These are phyloP conservation scores for Todiramphus saurophagus DNA, from an alignment of 2,113 vertebrate genomes.

Conservation along the genomic window DNA sequence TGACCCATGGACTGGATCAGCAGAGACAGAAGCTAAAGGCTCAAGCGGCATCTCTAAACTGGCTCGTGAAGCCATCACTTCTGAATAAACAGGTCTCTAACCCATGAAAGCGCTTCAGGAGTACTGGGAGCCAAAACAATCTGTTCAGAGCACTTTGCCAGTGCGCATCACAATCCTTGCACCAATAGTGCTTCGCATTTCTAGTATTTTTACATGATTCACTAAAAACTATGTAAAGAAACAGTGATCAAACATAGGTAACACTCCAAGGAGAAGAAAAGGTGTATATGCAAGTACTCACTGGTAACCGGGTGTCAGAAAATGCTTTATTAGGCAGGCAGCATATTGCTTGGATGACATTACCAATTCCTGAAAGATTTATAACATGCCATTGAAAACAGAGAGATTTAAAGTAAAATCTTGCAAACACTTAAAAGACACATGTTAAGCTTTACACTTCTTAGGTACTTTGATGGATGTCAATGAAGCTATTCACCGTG, in stretches of 20 bases:
- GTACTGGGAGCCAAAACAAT: background rate
- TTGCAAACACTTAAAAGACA: background rate
- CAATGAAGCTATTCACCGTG: conserved; percentile 5
- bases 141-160: background rate
- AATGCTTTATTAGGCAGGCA: background rate
- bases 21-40: background rate
- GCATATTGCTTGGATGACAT: background rate
- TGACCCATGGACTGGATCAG: background rate
- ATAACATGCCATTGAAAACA: background rate
- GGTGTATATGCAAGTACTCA: background rate
- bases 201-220: background rate
- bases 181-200: background rate
- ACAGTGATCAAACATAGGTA: background rate
- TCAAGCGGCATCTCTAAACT: background rate
- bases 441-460: background rate
- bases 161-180: background rate
- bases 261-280: background rate
- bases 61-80: background rate
- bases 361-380: conserved; percentile 15
- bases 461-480: background rate
- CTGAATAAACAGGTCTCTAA: background rate
- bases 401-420: background rate
- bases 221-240: background rate
- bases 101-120: background rate
- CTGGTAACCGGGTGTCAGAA: background rate